Conservation (phyloP, 2,113 vertebrate genomes). For the Tragulus kanchil region DNA sequence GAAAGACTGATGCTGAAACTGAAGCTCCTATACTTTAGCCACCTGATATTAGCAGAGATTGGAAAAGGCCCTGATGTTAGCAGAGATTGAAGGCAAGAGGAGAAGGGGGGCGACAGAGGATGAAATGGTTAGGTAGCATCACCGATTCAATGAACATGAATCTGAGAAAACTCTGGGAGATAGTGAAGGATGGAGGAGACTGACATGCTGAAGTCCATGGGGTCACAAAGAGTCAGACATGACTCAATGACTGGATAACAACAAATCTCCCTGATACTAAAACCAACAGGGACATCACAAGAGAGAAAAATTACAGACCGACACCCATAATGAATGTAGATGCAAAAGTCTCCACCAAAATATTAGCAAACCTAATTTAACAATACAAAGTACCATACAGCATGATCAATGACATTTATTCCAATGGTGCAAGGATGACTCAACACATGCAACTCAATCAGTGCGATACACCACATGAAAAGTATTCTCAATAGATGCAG, state of each 20-base stretch:
- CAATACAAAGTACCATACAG: background rate
- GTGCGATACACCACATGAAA: background rate
- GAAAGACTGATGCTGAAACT: background rate
- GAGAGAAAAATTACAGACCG: background rate
- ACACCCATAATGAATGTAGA: background rate
- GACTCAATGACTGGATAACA: background rate
- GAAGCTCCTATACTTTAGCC: background rate
- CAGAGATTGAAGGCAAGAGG: background rate
- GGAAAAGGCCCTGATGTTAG: background rate
- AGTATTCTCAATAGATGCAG: background rate
- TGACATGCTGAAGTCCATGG: background rate
- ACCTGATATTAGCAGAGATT: background rate
- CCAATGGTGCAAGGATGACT: background rate
- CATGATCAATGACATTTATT: background rate
- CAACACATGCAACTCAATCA: background rate
- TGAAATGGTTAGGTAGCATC: background rate
- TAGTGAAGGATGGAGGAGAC: background rate
- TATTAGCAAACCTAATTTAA: background rate
- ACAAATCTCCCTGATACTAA: background rate
- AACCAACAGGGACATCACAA: background rate
- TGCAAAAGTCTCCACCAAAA: background rate
- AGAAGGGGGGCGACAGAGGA: background rate
- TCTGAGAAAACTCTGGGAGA: background rate
- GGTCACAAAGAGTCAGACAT: background rate
- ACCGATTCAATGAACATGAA: background rate